A percentile compares a stretch with the other conserved stretches of the same genome.
phyloP scores from a whole-genome alignment of 2,888 invertebrate species.

The Diplolepis rosae region DNA sequence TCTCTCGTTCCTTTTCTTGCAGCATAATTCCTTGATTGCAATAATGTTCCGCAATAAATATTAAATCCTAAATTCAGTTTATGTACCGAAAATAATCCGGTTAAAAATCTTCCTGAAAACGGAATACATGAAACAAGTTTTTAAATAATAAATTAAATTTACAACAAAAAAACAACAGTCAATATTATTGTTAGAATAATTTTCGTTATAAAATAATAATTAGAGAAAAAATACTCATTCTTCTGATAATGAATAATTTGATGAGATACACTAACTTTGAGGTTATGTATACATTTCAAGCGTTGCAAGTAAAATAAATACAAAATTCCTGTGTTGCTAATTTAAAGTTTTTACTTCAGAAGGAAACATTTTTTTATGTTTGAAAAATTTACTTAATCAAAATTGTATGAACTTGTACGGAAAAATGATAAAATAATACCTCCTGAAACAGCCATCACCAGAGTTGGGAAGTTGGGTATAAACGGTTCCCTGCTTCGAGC shows the following conservation, averaged over 20 bases:
- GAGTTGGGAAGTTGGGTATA: too few species aligned
- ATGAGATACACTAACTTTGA: background rate
- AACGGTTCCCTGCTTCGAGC: too few species aligned
- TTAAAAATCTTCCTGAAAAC: constrained; percentile 13
- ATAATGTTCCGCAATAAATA: constrained; percentile 30
- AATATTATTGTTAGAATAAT: too few species aligned
- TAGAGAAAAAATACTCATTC: too few species aligned
- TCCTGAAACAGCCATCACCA: background rate
- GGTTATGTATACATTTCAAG: background rate
- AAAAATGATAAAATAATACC: background rate
- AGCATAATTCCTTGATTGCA: constrained; percentile 77
- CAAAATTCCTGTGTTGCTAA: background rate
- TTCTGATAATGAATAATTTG: too few species aligned
- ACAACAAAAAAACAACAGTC: too few species aligned
- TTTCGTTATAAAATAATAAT: too few species aligned
- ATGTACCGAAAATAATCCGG: background rate
- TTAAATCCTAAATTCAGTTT: background rate
- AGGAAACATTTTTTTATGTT: too few species aligned
- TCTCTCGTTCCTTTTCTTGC: constrained; percentile 90
- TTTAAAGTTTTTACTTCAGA: background rate
- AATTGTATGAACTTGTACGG: background rate
- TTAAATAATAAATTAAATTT: background rate
- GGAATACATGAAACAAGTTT: background rate
- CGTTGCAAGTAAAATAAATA: background rate
- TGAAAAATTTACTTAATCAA: background rate